A percentile compares a stretch with the other conserved stretches of the same genome.
Evolutionary conservation across 1,140 invertebrate genomes (phyloP).

Genomic region (Tetramorium parvispinum): DNA sequence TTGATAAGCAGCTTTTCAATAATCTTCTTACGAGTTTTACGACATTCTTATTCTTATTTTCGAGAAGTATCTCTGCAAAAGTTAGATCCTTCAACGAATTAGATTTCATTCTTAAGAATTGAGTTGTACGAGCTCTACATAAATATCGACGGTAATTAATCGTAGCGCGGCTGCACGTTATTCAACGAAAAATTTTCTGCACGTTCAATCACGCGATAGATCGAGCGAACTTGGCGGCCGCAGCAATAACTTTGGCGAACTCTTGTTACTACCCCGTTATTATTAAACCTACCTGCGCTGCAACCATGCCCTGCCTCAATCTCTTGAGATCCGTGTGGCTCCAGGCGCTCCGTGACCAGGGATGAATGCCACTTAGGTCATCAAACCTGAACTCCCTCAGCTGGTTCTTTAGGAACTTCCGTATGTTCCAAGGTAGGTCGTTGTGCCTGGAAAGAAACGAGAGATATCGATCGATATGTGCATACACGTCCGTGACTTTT

Average conservation of each 20-base stretch:
- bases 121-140: not conserved
- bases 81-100: not conserved
- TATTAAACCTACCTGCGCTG: conserved; percentile 91
- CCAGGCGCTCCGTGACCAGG: conserved; percentile 91
- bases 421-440: conserved; percentile 95
- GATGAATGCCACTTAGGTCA: conserved; percentile 90
- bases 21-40: conserved; percentile 18
- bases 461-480: conserved; percentile 19
- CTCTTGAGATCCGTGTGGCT: conserved; percentile 94
- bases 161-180: not conserved
- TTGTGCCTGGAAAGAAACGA: conserved; percentile 91
- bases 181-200: not conserved
- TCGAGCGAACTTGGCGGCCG: not conserved
- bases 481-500: not conserved
- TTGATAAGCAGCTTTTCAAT: not conserved
- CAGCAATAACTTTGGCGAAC: conserved; percentile 33
- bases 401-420: conserved; percentile 94
- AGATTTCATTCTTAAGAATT: not conserved
- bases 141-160: conserved; percentile 46
- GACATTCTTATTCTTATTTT: not conserved
- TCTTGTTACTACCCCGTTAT: conserved; percentile 60
- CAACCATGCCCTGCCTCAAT: conserved; percentile 91
- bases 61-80: not conserved
- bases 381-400: conserved; percentile 93
- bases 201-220: conserved; percentile 8